Percentiles rank a stretch among this genome's conserved stretches.
Conservation (phyloP, 37 sponge, comb jelly and placozoan genomes). For the Chondrosia reniformis region DNA sequence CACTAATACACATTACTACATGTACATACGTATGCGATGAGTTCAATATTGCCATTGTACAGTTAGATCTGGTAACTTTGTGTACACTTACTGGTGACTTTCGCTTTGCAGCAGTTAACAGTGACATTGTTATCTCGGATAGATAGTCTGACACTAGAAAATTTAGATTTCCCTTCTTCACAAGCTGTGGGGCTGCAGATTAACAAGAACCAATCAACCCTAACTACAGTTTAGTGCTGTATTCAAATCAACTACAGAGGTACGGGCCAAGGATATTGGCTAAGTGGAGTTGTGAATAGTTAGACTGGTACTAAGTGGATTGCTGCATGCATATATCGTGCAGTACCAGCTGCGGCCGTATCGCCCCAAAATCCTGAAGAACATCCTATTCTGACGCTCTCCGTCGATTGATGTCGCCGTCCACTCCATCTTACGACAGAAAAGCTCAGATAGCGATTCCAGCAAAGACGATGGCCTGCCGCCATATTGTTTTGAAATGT, state of each 20-base stretch:
- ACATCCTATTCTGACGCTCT: slow-evolving; percentile 83
- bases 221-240: no score
- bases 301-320: no score
- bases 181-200: slow-evolving; percentile 78
- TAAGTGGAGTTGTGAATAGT: no score
- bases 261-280: no score
- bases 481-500: no score
- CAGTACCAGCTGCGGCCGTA: slow-evolving; percentile 65
- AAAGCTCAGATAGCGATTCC: not conserved
- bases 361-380: slow-evolving; percentile 99
- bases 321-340: no score
- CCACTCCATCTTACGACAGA: no score
- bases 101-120: slow-evolving; percentile 65
- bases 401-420: no score
- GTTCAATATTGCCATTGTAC: not conserved
- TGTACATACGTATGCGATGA: not conserved
- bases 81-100: slow-evolving; percentile 57
- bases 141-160: slow-evolving; percentile 94
- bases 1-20: not conserved
- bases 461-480: not conserved
- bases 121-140: slow-evolving; percentile 97
- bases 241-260: no score
- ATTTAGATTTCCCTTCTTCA: slow-evolving; percentile 73
- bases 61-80: not conserved
- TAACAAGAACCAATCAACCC: no score